Percentiles rank a stretch among this genome's conserved stretches.
Evolutionary conservation across 2,888 invertebrate species (phyloP).

Genomic region (Hofmannophila pseudospretella): DNA sequence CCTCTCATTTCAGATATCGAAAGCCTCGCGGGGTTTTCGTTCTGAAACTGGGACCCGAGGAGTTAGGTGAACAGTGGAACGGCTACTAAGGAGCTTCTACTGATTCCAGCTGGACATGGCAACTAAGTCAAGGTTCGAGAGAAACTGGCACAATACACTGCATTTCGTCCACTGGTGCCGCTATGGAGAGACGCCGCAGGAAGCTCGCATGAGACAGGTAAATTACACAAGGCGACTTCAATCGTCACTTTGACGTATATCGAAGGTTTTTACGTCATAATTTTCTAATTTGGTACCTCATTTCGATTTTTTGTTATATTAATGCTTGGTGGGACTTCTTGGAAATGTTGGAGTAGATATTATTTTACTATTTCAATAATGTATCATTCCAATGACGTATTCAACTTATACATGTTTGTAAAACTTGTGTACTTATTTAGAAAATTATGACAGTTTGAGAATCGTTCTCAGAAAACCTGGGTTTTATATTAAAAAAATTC

Average conservation of each 20-base stretch:
- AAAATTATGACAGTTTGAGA: background rate
- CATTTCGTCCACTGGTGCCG: constrained; percentile 85
- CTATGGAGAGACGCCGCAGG: constrained; percentile 82
- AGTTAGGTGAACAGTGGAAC: constrained; percentile 29
- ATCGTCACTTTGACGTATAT: background rate
- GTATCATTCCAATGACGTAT: too few species aligned
- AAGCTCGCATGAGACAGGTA: constrained; percentile 84
- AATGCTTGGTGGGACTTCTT: too few species aligned
- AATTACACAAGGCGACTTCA: constrained; percentile 18
- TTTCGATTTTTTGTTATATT: background rate
- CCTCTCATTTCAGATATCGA: constrained; percentile 75
- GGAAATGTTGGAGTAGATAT: too few species aligned
- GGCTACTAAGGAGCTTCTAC: constrained; percentile 75
- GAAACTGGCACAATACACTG: constrained; percentile 82
- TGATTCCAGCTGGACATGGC: constrained; percentile 79
- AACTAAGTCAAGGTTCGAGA: constrained; percentile 76
- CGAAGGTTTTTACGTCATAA: background rate
- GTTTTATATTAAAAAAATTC: background rate
- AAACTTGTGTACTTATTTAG: too few species aligned
- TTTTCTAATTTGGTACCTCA: background rate
- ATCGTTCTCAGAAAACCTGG: background rate
- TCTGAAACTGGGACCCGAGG: constrained; percentile 30
- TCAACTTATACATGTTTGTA: too few species aligned
- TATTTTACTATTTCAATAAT: too few species aligned
- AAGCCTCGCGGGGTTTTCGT: constrained; percentile 68